These are phyloP conservation scores for Pollachius pollachius DNA, from an alignment of 2,113 vertebrate species.

Conservation along the genomic window DNA sequence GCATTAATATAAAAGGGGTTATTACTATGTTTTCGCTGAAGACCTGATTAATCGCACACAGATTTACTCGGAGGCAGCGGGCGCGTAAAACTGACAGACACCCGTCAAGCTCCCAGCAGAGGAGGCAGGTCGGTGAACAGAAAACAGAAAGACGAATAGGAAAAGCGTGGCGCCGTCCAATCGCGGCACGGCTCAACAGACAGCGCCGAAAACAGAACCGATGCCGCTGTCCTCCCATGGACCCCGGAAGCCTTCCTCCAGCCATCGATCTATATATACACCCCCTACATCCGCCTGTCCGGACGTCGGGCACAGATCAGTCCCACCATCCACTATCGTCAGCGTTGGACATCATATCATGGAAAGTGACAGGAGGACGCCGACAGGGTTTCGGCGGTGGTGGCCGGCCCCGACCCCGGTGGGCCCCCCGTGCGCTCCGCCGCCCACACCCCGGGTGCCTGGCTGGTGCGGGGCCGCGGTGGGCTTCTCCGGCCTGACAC, in stretches of 20 bases:
- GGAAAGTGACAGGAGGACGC: too few species aligned
- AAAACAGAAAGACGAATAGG: slow-evolving; percentile 9
- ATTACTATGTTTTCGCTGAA: slow-evolving; percentile 77
- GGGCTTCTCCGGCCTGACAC: slow-evolving; percentile 64
- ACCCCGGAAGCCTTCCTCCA: neutral
- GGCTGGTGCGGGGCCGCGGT: slow-evolving; percentile 48
- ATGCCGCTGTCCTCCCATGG: neutral
- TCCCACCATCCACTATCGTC: too few species aligned
- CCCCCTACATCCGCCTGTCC: too few species aligned
- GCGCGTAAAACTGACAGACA: slow-evolving; percentile 43
- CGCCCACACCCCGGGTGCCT: too few species aligned
- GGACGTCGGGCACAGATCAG: too few species aligned
- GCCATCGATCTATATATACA: neutral
- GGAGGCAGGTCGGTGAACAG: slow-evolving; percentile 59
- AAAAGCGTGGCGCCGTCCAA: too few species aligned
- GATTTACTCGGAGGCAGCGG: slow-evolving; percentile 63
- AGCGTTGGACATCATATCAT: too few species aligned
- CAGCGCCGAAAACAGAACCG: slow-evolving; percentile 3
- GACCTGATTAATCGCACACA: slow-evolving; percentile 70
- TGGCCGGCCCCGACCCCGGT: too few species aligned
- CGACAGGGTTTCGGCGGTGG: too few species aligned
- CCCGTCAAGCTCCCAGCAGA: slow-evolving; percentile 51
- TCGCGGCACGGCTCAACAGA: slow-evolving; percentile 22
- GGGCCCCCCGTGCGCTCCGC: too few species aligned
- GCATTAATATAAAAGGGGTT: slow-evolving; percentile 76